Percentiles rank a stretch among this genome's conserved stretches.
These are phyloP conservation scores for Sphyrna mokarran DNA, from an alignment of 2,113 vertebrate genomes.

Conservation along the genomic window DNA sequence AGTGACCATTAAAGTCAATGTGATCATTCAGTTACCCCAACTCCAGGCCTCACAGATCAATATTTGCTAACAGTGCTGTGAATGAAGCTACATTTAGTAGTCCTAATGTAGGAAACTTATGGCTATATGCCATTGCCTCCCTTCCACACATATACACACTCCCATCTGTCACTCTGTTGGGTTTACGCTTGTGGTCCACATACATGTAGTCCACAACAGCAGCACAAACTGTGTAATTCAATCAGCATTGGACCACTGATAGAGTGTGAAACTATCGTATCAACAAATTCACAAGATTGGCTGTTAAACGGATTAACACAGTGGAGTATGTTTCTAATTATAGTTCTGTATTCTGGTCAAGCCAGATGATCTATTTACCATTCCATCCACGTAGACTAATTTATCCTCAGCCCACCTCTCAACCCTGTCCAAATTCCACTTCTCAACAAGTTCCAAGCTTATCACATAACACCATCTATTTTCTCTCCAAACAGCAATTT, in stretches of 20 bases:
- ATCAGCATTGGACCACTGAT: background rate
- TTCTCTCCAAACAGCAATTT: background rate
- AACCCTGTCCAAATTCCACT: background rate
- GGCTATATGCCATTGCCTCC: background rate
- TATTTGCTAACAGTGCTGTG: background rate
- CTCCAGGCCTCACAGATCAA: background rate
- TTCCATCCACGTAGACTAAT: background rate
- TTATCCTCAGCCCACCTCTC: background rate
- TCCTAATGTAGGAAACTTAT: background rate
- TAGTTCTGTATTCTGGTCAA: background rate
- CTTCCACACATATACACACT: background rate
- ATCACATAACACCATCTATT: background rate
- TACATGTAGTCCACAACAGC: too few relatives aligned
- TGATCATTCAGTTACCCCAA: background rate
- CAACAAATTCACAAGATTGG: background rate
- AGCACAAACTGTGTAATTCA: background rate
- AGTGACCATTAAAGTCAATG: background rate
- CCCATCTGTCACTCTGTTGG: background rate
- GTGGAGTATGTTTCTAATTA: background rate
- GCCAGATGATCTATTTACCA: background rate
- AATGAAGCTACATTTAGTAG: background rate
- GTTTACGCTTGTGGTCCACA: background rate
- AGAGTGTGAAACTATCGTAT: background rate
- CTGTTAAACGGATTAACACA: background rate
- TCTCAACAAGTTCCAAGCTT: background rate